Conservation (phyloP, 2,888 invertebrate species). For the Dasysyrphus tricinctus region DNA sequence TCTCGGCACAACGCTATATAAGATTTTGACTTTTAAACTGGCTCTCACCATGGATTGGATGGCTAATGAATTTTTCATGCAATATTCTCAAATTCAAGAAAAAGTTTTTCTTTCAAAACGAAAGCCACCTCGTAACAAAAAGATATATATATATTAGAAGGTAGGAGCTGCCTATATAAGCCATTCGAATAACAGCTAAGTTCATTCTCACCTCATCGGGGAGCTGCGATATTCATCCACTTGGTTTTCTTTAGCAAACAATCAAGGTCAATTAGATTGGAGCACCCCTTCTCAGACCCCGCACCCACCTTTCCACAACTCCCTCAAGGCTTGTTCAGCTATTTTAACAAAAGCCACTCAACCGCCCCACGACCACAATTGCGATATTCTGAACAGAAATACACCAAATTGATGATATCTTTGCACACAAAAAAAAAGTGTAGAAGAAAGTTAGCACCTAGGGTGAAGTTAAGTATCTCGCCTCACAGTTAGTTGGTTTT, state of each 20-base stretch:
- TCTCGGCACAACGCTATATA: slow-evolving; percentile 28
- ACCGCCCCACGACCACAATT: neutral
- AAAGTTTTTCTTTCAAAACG: slow-evolving; percentile 11
- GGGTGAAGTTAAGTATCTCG: slow-evolving; percentile 32
- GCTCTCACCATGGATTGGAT: slow-evolving; percentile 20
- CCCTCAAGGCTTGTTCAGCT: slow-evolving; percentile 22
- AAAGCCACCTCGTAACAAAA: slow-evolving; percentile 1
- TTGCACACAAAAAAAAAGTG: slow-evolving; percentile 4
- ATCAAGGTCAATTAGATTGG: slow-evolving; percentile 66
- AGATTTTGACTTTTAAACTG: slow-evolving; percentile 50
- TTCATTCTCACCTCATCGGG: slow-evolving; percentile 25
- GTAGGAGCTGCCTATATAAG: neutral
- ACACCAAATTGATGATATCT: slow-evolving; percentile 30
- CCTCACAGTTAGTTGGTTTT: slow-evolving; percentile 39
- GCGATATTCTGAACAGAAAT: neutral
- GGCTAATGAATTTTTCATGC: slow-evolving; percentile 66
- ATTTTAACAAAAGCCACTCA: slow-evolving; percentile 16
- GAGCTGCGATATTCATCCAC: neutral
- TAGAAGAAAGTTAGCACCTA: slow-evolving; percentile 23
- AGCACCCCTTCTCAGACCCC: neutral
- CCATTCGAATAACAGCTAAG: slow-evolving; percentile 1
- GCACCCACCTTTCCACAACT: neutral
- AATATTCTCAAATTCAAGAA: slow-evolving; percentile 41
- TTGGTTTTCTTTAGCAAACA: slow-evolving; percentile 48
- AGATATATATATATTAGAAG: neutral